Conservation (phyloP, 2,113 vertebrate genomes). For the Rhegmatorhina hoffmannsi region DNA sequence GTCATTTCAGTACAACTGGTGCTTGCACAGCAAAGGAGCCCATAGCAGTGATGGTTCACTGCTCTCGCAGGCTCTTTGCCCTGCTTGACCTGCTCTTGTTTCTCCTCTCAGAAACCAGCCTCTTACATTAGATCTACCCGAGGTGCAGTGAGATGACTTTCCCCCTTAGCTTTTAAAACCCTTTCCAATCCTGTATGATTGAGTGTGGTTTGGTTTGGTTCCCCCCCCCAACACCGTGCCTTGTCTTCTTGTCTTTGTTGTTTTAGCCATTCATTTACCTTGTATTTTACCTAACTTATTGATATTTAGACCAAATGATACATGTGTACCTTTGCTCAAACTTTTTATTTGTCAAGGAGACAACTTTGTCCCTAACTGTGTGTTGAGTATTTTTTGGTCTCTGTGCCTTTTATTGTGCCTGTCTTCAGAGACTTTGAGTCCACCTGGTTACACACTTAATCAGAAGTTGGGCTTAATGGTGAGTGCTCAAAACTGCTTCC, state of each 20-base stretch:
- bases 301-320: background rate
- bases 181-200: background rate
- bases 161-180: background rate
- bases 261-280: background rate
- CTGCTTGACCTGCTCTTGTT: background rate
- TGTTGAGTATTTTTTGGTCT: background rate
- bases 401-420: background rate
- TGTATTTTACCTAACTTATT: background rate
- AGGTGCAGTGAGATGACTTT: background rate
- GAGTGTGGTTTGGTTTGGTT: no score
- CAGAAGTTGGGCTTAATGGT: background rate
- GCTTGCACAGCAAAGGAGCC: background rate
- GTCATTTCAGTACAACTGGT: background rate
- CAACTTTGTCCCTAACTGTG: background rate
- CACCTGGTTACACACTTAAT: background rate
- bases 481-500: background rate
- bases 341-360: background rate
- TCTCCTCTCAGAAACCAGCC: background rate
- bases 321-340: background rate
- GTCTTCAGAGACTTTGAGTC: background rate
- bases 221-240: rapidly evolving
- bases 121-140: background rate
- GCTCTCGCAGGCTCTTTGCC: background rate
- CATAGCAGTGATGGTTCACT: background rate
- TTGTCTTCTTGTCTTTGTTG: background rate